Evolutionary conservation across 2,888 invertebrate genomes (phyloP).

Genomic region (Synergus umbraculus): DNA sequence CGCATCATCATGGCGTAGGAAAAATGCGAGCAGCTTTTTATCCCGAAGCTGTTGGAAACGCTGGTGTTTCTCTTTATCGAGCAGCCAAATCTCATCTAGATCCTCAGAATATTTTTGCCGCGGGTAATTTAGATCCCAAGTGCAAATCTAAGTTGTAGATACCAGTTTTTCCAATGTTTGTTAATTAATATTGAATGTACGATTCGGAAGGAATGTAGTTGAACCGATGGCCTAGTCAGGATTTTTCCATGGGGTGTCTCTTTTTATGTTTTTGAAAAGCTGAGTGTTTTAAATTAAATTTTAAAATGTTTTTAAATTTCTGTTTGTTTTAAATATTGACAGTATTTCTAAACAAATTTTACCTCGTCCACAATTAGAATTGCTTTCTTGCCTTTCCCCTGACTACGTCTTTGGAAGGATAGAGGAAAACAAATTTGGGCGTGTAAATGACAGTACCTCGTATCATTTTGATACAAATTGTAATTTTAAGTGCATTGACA

Average conservation of each 20-base stretch:
- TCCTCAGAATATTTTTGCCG: conserved; percentile 96
- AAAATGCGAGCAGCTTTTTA: conserved; percentile 95
- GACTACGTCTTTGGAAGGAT: not conserved
- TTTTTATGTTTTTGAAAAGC: not conserved
- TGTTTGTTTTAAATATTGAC: not conserved
- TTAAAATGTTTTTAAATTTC: not conserved
- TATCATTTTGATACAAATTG: conserved; percentile 58
- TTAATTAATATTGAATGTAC: not conserved
- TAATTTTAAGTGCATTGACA: conserved; percentile 64
- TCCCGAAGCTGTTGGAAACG: conserved; percentile 87
- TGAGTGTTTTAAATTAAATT: not conserved
- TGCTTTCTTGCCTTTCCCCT: not conserved
- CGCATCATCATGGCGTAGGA: conserved; percentile 98
- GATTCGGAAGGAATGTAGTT: not conserved
- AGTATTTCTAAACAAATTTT: not conserved
- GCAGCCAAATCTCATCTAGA: conserved; percentile 93
- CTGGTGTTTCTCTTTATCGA: conserved; percentile 87
- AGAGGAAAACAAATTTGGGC: not conserved
- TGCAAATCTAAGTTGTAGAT: conserved; percentile 56
- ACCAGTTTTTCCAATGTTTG: not conserved
- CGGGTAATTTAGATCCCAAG: conserved; percentile 84
- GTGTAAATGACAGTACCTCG: conserved; percentile 14
- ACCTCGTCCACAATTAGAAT: not conserved
- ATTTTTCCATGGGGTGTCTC: not conserved
- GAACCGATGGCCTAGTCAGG: not conserved